Evolutionary conservation across 1,140 invertebrate species (phyloP), one percentile per base, ranked within the genome.

Genomic region (Brachionus plicatilis): DNA sequence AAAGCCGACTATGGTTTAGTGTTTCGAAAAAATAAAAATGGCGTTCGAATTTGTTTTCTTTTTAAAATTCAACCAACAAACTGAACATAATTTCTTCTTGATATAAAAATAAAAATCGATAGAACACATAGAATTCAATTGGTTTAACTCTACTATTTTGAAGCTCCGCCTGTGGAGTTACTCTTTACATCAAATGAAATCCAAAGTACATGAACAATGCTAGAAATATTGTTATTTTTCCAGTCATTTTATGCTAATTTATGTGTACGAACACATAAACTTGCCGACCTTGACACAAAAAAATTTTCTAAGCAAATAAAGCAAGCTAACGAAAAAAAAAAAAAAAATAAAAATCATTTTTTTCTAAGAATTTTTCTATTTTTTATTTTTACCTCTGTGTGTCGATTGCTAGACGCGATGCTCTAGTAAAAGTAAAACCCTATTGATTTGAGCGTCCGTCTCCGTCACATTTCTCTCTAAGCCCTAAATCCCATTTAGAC

Each of bases 281-380:
- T 60, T 20, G 53, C n/a, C 17, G 53, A 20, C 53, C 53, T 60
- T 60, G 53, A 60, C 53, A 60, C 20, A 7, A 60, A 60, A 53
- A 8, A 8, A 8, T 60, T 60, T 60, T 60, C 53, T 60, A 60
- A 8, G 53, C 53, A 60, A 60, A 60, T 60, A 60, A 60, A 60
- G 53, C 53, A 20, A 60, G 53, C 53, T 60, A 60, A 60, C 53
- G 20, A 60, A 60, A 60, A 20, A 60, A 60, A 56, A n/a, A n/a
- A n/a, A n/a, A n/a, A n/a, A n/a, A n/a, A n/a, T n/a, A n/a, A n/a
- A 60, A 60, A 60, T 60, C 53, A 60, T 60, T 60, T 60, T 56
- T 60, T 60, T 9, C 8, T 20, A 60, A 3, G 9, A 60, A 60
- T 60, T 20, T 60, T 60, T 60, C 17, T 24, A 60, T 8, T 60